Evolutionary conservation across 2,888 invertebrate species (phyloP).

Genomic region (Sepioteuthis lessoniana): DNA sequence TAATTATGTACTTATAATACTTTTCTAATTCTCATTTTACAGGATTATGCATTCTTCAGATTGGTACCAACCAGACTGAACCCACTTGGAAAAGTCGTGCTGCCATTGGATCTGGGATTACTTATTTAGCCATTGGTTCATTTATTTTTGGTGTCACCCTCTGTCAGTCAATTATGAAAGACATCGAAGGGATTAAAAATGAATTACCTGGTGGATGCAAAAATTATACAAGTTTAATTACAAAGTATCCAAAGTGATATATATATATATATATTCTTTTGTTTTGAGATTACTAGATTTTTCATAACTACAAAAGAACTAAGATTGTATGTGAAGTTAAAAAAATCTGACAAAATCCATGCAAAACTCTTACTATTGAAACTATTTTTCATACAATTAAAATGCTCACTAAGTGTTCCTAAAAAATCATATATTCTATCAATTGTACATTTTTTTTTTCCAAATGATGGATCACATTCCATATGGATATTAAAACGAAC

Average conservation of each 20-base stretch:
- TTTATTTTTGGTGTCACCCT: conserved; percentile 74
- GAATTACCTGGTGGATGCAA: conserved; percentile 33
- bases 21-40: conserved; percentile 50
- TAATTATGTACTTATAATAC: background rate
- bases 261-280: no score
- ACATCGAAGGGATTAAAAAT: conserved; percentile 50
- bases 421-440: no score
- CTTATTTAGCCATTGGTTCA: conserved; percentile 70
- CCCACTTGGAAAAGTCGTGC: conserved; percentile 56
- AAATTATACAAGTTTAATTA: background rate
- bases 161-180: conserved; percentile 70
- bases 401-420: no score
- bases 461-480: no score
- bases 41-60: conserved; percentile 73
- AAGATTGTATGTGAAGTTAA: background rate
- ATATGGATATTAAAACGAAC: no score
- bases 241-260: background rate
- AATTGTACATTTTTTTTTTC: no score
- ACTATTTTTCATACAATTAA: no score
- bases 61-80: conserved; percentile 58
- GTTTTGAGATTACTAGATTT: no score
- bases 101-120: conserved; percentile 60
- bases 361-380: no score
- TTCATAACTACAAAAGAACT: background rate
- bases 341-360: no score